Base-by-base conservation (phyloP, 2,797 vertebrate species). In the Eremophila alpestris region DNA sequence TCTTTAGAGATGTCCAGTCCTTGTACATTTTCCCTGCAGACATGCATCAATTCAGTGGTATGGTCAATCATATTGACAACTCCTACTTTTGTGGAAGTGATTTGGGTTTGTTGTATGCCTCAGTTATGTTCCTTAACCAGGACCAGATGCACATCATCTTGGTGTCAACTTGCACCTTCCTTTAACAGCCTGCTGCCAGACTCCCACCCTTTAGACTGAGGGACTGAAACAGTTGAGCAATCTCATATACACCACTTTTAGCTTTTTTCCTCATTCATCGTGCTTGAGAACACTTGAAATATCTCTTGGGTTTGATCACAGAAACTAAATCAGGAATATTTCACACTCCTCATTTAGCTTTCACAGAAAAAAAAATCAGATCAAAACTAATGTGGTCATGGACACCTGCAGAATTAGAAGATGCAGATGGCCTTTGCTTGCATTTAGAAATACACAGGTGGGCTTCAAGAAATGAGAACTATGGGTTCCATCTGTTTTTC, bases 201-300 rank as follows among this genome's bases (percentile, higher is more conserved):
- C 43, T 94, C 56, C 62, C 48, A 76, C 32, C 23, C 20, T 40
- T 46, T 36, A 30, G 49, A n/a, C 3, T 54, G 49, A 87, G 36
- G 60, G 45, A 27, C 24, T 90, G 68, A 85, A 90, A 74, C 36
- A 77, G 43, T 30, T n/a, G 26, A 92, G 84, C 62, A 71, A 46
- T 73, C 46, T 82, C 81, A 82, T 29, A 46, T 43, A 43, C 11
- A 16, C 63, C 34, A 32, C 12, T 30, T 74, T 94, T 91, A 93
- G 30, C 23, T 41, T 73, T 85, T 94, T 89, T 45, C 46, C 48
- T 88, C 79, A 32, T 89, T 91, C 73, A 60, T 38, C 15, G 0
- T 71, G 54, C 64, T 87, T 94, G 71, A 93, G 86, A 85, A 83
- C 30, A 40, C 78, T 87, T 81, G 68, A 94, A 94, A 93, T 92